Evolutionary conservation across 1,140 invertebrate genomes (phyloP), one percentile per base, ranked within the genome.

Genomic region (Drosophila willistoni): DNA sequence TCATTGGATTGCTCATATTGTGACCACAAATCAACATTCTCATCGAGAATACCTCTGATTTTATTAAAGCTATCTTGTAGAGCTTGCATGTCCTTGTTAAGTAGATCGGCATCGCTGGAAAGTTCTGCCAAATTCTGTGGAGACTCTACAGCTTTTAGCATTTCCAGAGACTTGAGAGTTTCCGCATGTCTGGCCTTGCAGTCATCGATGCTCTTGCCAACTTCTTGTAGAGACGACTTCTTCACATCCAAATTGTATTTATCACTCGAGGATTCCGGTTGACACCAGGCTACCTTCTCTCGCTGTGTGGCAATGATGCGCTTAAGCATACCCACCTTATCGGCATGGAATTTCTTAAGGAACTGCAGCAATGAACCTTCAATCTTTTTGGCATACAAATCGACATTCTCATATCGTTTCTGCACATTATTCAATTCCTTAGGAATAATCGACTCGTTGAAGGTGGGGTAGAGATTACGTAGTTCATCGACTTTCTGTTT

Each of bases 211-310:
- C 95, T 95, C 63, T 93, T 93, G 91, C 96, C 94, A 1, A 98
- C 95, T 73, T 97, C 97, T 67, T 93, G 91, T n/a, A 98, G 84
- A 7, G 97, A 96, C 3, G 95, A 94, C 84, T 96, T 94, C 93
- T 99, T 99, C 0, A 97, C 96, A 93, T 98, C 97, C n/a, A 98
- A 93, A 91, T 97, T 98, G 87, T 98, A 98, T 89, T 95, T 95
- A 90, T 99, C 97, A 83, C 96, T 97, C 33, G 95, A 95, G 6
- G 95, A 94, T 91, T 98, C 97, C 0, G 96, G 96, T 72, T 96
- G 94, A 92, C 97, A 98, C 97, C 98, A 99, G n/a, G 94, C 93
- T 0, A 98, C 95, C 92, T 99, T 99, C 87, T 99, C 98, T 73
- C 96, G 96, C 57, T 96, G 95, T 1, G 95, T 95, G 51, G 94